These are phyloP conservation scores for Fistularia tabacaria DNA, from an alignment of 2,797 vertebrate genomes.

Conservation along the genomic window DNA sequence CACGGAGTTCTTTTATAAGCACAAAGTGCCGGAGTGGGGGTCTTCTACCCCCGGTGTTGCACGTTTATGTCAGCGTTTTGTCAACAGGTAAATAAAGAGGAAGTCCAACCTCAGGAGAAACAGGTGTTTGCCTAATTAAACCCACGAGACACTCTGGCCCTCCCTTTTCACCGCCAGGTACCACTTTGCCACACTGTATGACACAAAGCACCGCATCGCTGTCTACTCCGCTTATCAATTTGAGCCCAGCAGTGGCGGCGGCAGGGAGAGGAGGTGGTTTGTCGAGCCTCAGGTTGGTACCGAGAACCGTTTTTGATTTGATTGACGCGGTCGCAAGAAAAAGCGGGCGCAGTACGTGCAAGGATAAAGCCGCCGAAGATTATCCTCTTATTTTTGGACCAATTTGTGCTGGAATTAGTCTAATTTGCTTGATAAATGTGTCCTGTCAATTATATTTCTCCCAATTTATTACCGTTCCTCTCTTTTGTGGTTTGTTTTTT, in stretches of 20 bases:
- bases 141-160: background rate
- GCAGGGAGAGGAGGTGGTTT: conserved; percentile 73
- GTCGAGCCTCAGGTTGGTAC: conserved; percentile 74
- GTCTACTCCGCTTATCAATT: conserved; percentile 75
- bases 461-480: no score
- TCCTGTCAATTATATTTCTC: no score
- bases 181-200: conserved; percentile 76
- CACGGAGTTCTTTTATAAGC: conserved; percentile 65
- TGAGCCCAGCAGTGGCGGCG: conserved; percentile 69
- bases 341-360: no score
- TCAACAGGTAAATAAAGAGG: conserved; percentile 52
- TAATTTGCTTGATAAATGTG: no score
- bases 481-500: no score
- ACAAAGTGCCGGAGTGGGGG: conserved; percentile 64
- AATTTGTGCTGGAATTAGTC: no score
- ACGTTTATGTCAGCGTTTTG: conserved; percentile 68
- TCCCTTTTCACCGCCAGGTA: conserved; percentile 46
- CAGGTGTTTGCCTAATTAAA: background rate
- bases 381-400: no score
- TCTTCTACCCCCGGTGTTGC: conserved; percentile 30
- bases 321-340: no score
- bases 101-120: background rate
- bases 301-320: no score
- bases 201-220: conserved; percentile 68
- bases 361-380: no score